These are phyloP conservation scores for Lagopus muta DNA, from an alignment of 2,113 vertebrate species.

Conservation along the genomic window DNA sequence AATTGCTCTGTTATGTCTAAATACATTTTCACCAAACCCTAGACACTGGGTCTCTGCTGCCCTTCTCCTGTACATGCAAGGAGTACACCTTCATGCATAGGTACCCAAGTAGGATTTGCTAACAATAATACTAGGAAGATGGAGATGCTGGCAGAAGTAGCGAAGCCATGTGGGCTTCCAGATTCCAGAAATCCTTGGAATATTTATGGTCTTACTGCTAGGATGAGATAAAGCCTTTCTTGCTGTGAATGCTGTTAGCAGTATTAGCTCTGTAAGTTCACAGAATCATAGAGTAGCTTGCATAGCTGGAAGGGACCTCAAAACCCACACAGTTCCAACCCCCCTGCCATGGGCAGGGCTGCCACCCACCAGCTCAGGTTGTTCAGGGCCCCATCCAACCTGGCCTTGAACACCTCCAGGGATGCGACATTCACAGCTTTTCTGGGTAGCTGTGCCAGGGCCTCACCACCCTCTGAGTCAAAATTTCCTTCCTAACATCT, in stretches of 20 bases:
- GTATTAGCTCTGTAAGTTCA: not conserved
- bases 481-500: not conserved
- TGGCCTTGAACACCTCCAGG: not conserved
- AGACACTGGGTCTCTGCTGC: not conserved
- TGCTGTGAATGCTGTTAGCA: not conserved
- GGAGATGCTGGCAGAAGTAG: not conserved
- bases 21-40: not conserved
- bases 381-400: not conserved
- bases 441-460: not conserved
- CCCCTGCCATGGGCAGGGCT: not conserved
- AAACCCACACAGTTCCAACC: not conserved
- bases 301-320: not conserved
- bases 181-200: not conserved
- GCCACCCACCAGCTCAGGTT: not conserved
- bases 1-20: not conserved
- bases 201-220: not conserved
- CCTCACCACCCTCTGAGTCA: not conserved
- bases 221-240: not conserved
- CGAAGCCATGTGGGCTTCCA: not conserved
- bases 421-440: not conserved
- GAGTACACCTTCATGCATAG: fast-evolving
- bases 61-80: not conserved
- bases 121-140: not conserved
- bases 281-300: not conserved
- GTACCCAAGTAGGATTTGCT: not conserved